Conservation (phyloP, 1,140 invertebrate species). For the Drosophila grimshawi region DNA sequence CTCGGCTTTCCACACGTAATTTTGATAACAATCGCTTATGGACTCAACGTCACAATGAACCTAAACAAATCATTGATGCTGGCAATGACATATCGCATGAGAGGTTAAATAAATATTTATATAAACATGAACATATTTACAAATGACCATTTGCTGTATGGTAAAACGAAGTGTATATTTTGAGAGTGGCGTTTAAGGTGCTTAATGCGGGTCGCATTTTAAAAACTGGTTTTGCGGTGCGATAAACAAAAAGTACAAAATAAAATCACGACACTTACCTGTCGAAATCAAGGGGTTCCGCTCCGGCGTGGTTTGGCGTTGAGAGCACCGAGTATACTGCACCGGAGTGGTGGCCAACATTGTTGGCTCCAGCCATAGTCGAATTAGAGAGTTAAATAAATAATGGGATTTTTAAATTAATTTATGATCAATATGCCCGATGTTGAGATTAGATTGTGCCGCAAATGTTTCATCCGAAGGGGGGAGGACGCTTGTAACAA, state of each 20-base stretch:
- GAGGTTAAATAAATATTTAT: too few species aligned
- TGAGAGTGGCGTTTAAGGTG: background rate
- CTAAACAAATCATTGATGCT: conserved; percentile 14
- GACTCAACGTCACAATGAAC: conserved; percentile 17
- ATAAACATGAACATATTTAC: background rate
- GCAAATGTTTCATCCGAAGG: background rate
- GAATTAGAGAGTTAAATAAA: conserved; percentile 32
- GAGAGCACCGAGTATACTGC: conserved; percentile 73
- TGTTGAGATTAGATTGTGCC: conserved; percentile 58
- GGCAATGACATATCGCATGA: background rate
- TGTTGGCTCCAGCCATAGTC: conserved; percentile 21
- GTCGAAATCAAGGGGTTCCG: conserved; percentile 38
- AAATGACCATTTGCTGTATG: too few species aligned
- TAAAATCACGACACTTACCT: conserved; percentile 37
- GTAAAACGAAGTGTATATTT: background rate
- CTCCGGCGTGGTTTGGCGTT: conserved; percentile 57
- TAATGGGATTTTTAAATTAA: conserved; percentile 51
- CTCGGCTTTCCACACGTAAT: conserved; percentile 54
- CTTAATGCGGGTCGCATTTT: background rate
- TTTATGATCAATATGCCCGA: conserved; percentile 66
- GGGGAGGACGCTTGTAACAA: conserved; percentile 22
- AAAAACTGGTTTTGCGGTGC: conserved; percentile 26
- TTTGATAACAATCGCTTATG: conserved; percentile 35
- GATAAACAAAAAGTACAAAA: background rate
- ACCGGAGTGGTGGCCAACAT: conserved; percentile 30